A percentile compares a stretch with the other conserved stretches of the same genome.
These are phyloP conservation scores for Pelodiscus sinensis DNA, from an alignment of 2,113 vertebrate species.

Conservation along the genomic window DNA sequence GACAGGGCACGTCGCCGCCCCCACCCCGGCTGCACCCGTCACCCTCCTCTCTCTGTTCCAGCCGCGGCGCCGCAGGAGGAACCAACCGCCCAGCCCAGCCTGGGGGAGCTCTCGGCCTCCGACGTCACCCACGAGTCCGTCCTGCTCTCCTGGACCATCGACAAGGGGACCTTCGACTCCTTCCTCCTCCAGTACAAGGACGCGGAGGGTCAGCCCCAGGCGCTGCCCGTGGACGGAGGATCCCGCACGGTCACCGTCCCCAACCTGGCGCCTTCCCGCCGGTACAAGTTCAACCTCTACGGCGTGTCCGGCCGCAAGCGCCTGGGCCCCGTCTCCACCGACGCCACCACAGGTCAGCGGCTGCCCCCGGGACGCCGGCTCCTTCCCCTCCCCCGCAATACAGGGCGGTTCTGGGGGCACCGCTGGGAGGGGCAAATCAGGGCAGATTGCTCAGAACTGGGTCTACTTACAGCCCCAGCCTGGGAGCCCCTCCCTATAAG, in stretches of 20 bases:
- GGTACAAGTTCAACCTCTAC: constrained; percentile 72
- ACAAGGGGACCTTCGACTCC: constrained; percentile 70
- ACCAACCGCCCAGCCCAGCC: not conserved
- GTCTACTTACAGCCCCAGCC: no score
- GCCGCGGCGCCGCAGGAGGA: not conserved
- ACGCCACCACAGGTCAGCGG: constrained; percentile 58
- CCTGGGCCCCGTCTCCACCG: constrained; percentile 14
- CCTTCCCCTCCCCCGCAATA: no score
- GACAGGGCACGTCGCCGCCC: no score
- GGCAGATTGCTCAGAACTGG: no score
- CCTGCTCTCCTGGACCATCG: constrained; percentile 67
- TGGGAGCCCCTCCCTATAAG: no score
- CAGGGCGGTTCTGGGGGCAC: no score
- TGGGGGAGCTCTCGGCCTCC: constrained; percentile 67
- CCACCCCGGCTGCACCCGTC: not conserved
- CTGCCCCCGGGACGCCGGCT: no score
- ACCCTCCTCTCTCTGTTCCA: not conserved
- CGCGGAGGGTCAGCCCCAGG: not conserved
- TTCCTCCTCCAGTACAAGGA: constrained; percentile 70
- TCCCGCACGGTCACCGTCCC: constrained; percentile 34
- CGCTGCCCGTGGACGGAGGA: constrained; percentile 44
- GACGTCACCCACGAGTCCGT: constrained; percentile 60
- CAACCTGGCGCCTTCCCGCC: constrained; percentile 53
- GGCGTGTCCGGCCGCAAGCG: constrained; percentile 41
- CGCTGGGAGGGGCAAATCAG: no score